Conservation (phyloP, 2,113 vertebrate genomes). For the Camelus bactrianus region DNA sequence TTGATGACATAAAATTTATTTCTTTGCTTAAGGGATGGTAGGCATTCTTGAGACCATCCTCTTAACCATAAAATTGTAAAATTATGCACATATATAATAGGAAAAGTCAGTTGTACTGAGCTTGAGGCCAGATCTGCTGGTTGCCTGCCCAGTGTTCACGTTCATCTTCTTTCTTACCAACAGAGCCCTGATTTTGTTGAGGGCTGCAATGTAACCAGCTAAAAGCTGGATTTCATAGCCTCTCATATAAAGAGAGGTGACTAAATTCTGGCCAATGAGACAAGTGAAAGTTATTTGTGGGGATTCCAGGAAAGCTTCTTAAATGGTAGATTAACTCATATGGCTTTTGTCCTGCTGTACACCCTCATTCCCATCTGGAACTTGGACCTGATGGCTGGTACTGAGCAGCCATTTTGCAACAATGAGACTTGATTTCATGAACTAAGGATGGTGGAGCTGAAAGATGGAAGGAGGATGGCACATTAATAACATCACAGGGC, state of each 20-base stretch:
- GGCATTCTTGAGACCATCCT: neutral
- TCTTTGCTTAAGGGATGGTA: neutral
- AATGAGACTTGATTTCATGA: neutral
- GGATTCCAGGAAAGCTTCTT: neutral
- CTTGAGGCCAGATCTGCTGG: neutral
- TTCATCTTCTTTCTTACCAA: neutral
- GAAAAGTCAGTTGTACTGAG: neutral
- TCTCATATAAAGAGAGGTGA: neutral
- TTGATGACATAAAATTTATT: neutral
- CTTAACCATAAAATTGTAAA: neutral
- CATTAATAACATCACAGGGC: neutral
- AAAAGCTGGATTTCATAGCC: neutral
- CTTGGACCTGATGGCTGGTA: neutral
- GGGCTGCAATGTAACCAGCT: neutral
- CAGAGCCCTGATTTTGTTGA: neutral
- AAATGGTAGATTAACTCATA: neutral
- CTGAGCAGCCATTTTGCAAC: neutral
- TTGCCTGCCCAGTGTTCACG: neutral
- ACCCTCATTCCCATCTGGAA: neutral
- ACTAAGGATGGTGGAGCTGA: neutral
- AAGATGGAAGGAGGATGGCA: neutral
- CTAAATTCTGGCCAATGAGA: neutral
- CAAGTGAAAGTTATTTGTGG: neutral
- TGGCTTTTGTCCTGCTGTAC: neutral
- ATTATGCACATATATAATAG: neutral